phyloP scores from a whole-genome alignment of 2,888 invertebrate genomes.

The Himalopsyche japonica region DNA sequence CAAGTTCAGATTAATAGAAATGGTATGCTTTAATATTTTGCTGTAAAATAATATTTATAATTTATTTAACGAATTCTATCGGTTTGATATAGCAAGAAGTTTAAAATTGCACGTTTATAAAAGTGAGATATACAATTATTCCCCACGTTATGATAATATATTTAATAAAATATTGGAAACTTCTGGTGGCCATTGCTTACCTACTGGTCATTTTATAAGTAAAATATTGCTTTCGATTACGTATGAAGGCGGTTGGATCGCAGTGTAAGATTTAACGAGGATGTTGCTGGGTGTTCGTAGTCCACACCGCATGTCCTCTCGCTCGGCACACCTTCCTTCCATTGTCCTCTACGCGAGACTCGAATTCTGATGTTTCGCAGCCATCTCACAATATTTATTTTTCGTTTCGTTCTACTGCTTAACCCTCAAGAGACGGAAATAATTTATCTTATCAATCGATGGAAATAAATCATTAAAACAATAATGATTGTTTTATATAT shows the following conservation, averaged over 20 bases:
- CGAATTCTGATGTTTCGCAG: conserved; percentile 2
- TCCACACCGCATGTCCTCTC: neutral
- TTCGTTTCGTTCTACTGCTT: neutral
- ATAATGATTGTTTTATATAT: neutral
- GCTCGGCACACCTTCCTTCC: conserved; percentile 4
- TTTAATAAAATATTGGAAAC: neutral
- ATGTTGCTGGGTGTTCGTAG: neutral
- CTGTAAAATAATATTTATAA: neutral
- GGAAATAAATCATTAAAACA: neutral
- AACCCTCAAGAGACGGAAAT: neutral
- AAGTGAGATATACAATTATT: neutral
- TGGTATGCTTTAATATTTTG: neutral
- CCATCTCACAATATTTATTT: neutral
- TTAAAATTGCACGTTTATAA: too few relatives aligned
- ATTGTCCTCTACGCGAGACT: conserved; percentile 1
- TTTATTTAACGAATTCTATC: too few relatives aligned
- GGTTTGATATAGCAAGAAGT: too few relatives aligned
- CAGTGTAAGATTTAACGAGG: neutral
- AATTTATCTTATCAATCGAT: too few relatives aligned
- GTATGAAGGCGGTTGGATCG: neutral
- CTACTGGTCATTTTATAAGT: neutral
- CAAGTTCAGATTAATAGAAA: too few relatives aligned
- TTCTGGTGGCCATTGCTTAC: neutral
- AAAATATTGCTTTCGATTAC: neutral
- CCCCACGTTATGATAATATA: too few relatives aligned